phyloP scores from a whole-genome alignment of 2,888 invertebrate species.

The Eristalinus sepulchralis region DNA sequence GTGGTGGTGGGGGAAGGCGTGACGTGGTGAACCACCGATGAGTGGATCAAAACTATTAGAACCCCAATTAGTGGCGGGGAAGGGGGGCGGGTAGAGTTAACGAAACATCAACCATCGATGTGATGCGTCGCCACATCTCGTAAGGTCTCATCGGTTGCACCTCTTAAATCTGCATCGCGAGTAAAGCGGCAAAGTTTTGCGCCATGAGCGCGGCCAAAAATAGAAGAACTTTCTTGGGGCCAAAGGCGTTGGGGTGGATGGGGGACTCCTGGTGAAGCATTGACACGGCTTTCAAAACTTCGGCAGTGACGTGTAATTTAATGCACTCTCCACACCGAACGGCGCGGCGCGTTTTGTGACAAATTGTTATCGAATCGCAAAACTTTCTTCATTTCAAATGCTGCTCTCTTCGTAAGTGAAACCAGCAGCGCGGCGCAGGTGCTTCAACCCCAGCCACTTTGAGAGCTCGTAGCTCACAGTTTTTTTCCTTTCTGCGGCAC shows the following conservation, averaged over 20 bases:
- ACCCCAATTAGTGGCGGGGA: slow-evolving; percentile 59
- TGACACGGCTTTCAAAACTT: slow-evolving; percentile 49
- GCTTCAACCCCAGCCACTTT: slow-evolving; percentile 48
- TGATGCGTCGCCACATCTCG: slow-evolving; percentile 12
- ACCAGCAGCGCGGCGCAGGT: slow-evolving; percentile 47
- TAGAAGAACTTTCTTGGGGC: background rate
- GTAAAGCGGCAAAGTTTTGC: background rate
- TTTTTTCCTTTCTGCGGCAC: slow-evolving; percentile 11
- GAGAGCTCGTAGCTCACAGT: slow-evolving; percentile 6
- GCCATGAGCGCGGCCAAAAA: background rate
- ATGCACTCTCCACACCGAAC: slow-evolving; percentile 17
- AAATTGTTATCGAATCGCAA: slow-evolving; percentile 71
- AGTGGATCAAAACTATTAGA: slow-evolving; percentile 61
- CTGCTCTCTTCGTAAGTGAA: slow-evolving; percentile 45
- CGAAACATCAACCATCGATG: slow-evolving; percentile 26
- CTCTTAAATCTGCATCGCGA: slow-evolving; percentile 38
- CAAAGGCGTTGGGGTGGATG: background rate
- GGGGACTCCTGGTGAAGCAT: slow-evolving; percentile 13
- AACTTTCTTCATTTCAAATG: slow-evolving; percentile 68
- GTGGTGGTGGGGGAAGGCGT: background rate
- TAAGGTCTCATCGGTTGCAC: background rate
- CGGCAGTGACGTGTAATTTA: slow-evolving; percentile 64
- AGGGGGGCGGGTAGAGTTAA: slow-evolving; percentile 42
- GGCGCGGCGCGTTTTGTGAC: slow-evolving; percentile 56
- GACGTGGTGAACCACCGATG: background rate